Percentiles rank a stretch among this genome's conserved stretches.
These are phyloP conservation scores for Frankliniella fusca DNA, from an alignment of 2,888 invertebrate species.

Conservation along the genomic window DNA sequence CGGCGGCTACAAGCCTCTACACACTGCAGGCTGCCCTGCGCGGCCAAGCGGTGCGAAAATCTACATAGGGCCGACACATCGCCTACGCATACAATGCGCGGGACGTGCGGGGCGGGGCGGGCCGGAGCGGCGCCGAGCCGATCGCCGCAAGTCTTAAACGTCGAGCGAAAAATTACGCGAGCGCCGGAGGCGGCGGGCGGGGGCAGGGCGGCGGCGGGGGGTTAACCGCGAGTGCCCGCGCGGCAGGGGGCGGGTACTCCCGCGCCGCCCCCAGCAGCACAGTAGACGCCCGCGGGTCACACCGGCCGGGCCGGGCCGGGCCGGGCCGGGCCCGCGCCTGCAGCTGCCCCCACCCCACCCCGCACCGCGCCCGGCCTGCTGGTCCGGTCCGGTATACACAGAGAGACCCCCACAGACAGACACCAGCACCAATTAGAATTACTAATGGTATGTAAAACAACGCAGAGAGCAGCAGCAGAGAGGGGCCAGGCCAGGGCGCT, in stretches of 20 bases:
- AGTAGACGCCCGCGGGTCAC: background rate
- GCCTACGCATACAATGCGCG: background rate
- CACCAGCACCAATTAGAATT: constrained; percentile 26
- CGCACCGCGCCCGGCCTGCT: background rate
- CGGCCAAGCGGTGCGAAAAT: constrained; percentile 21
- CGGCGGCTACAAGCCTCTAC: background rate
- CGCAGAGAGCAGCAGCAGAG: background rate
- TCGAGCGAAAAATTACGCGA: too few species aligned
- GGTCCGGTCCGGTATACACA: background rate
- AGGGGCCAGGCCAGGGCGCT: background rate
- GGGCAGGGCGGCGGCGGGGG: too few species aligned
- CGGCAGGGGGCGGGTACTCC: too few species aligned
- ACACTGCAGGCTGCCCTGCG: background rate
- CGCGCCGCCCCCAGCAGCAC: too few species aligned
- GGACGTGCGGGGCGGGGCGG: background rate
- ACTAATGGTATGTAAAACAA: constrained; percentile 26
- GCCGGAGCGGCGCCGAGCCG: background rate
- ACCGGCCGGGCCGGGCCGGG: background rate
- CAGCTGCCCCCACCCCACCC: background rate
- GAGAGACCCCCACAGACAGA: constrained; percentile 18
- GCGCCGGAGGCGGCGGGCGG: too few species aligned
- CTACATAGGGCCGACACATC: constrained; percentile 1
- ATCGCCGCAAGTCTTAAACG: background rate
- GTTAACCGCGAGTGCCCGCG: too few species aligned
- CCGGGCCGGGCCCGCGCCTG: background rate